Evolutionary conservation across 1,140 invertebrate genomes (phyloP).

Genomic region (Cryptotermes secundus): DNA sequence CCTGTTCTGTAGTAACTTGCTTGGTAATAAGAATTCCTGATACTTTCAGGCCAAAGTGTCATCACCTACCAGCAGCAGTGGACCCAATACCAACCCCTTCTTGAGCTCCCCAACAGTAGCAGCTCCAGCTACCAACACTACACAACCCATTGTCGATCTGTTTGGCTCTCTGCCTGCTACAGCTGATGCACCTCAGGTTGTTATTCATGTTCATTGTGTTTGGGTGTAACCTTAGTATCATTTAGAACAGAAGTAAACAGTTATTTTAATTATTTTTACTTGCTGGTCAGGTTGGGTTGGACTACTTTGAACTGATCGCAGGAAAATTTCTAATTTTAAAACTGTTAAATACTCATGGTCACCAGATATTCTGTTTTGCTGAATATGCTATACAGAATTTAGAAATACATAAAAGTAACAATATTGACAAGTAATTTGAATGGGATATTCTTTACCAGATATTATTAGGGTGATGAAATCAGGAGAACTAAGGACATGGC

Average conservation of each 20-base stretch:
- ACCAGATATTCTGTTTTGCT: no score
- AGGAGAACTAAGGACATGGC: no score
- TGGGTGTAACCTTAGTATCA: neutral
- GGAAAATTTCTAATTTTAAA: no score
- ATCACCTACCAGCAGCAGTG: conserved; percentile 64
- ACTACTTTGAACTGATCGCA: no score
- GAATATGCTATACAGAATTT: no score
- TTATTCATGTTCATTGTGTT: neutral
- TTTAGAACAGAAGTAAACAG: neutral
- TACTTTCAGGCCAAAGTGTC: conserved; percentile 70
- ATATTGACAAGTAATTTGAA: no score
- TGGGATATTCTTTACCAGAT: no score
- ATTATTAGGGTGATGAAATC: neutral
- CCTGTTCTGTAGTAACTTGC: no score
- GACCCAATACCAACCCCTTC: conserved; percentile 81
- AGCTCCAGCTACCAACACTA: conserved; percentile 33
- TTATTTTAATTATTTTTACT: no score
- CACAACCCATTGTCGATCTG: conserved; percentile 74
- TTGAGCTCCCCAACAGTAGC: conserved; percentile 58
- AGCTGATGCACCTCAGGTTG: conserved; percentile 36
- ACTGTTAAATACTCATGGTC: no score
- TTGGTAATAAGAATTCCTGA: neutral
- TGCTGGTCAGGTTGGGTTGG: no score
- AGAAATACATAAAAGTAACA: no score
- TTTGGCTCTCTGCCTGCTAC: conserved; percentile 63